Percentiles rank a stretch among this genome's conserved stretches.
These are phyloP conservation scores for Lottia gigantea DNA, from an alignment of 2,888 invertebrate genomes.

Conservation along the genomic window DNA sequence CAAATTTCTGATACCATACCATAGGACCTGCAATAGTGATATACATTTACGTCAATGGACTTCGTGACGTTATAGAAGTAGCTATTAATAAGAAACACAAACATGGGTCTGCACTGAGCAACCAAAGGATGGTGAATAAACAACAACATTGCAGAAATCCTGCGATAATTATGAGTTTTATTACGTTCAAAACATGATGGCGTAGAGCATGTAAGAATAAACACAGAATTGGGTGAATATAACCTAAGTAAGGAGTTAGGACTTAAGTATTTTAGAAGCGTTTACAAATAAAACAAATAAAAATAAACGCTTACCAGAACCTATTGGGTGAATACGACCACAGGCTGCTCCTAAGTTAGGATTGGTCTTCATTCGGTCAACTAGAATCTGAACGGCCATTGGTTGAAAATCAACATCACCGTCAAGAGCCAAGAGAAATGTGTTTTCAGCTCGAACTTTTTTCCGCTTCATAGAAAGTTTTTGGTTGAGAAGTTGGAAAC, in stretches of 20 bases:
- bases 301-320: slow-evolving; percentile 74
- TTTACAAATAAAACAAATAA: neutral
- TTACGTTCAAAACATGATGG: too few species aligned
- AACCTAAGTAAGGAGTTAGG: too few species aligned
- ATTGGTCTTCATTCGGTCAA: slow-evolving; percentile 98
- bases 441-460: slow-evolving; percentile 81
- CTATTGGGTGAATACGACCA: slow-evolving; percentile 97
- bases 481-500: slow-evolving; percentile 84
- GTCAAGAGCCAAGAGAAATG: slow-evolving; percentile 92
- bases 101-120: too few species aligned
- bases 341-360: slow-evolving; percentile 95
- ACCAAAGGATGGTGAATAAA: too few species aligned
- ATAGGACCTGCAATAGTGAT: slow-evolving; percentile 74
- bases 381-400: slow-evolving; percentile 89
- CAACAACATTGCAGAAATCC: too few species aligned
- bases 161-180: too few species aligned
- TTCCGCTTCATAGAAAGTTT: slow-evolving; percentile 74
- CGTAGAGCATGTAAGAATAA: too few species aligned
- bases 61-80: neutral
- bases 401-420: slow-evolving; percentile 99
- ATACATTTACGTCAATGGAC: neutral
- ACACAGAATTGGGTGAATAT: too few species aligned
- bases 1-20: slow-evolving; percentile 90
- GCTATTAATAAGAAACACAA: too few species aligned
- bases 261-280: too few species aligned